Conservation (phyloP, 2,113 vertebrate species). For the Rissa tridactyla region DNA sequence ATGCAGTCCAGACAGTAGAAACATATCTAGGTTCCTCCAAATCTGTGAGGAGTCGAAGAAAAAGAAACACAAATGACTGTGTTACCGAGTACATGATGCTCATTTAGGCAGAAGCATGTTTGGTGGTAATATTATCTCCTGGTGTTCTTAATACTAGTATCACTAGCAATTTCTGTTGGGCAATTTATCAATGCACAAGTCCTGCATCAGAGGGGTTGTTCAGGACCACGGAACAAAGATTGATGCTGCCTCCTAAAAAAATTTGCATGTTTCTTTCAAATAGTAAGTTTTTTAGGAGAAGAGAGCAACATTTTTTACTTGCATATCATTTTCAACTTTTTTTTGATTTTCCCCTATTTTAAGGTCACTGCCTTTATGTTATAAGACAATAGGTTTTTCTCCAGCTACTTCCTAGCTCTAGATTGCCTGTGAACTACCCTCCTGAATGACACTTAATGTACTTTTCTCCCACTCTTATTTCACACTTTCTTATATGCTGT, state of each 20-base stretch:
- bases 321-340: rapidly evolving
- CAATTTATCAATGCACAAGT: background rate
- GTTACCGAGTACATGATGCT: background rate
- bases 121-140: background rate
- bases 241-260: background rate
- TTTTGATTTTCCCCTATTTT: background rate
- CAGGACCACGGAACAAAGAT: background rate
- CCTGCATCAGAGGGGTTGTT: background rate
- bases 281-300: background rate
- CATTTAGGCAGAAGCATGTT: background rate
- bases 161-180: background rate
- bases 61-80: background rate
- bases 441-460: background rate
- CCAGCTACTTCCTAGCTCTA: background rate
- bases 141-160: background rate
- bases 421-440: background rate
- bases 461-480: background rate
- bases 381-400: background rate
- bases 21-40: background rate
- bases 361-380: background rate
- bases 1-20: background rate
- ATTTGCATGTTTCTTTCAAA: background rate
- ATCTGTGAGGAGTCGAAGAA: background rate
- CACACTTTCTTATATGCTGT: background rate
- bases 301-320: background rate